Percentiles rank a stretch among this genome's conserved stretches.
phyloP scores from a whole-genome alignment of 2,797 vertebrate genomes.

The Acanthurus lineatus region DNA sequence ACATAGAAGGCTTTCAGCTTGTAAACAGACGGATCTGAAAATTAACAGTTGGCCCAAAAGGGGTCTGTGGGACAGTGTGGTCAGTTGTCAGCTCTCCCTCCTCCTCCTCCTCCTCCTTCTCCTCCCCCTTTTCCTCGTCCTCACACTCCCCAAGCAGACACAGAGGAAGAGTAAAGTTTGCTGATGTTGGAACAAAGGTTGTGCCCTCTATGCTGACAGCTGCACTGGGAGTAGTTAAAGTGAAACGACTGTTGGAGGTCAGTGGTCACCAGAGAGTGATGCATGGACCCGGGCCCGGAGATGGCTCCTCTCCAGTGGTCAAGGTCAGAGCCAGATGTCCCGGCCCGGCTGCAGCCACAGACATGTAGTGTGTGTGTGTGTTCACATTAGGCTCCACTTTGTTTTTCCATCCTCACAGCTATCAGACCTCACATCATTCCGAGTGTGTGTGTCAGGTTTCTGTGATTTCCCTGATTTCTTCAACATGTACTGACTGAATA shows the following conservation, averaged over 20 bases:
- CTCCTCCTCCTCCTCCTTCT: too few relatives aligned
- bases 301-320: constrained; percentile 74
- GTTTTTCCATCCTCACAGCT: constrained; percentile 36
- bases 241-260: constrained; percentile 73
- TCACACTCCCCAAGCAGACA: constrained; percentile 6
- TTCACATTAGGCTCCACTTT: constrained; percentile 36
- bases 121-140: too few relatives aligned
- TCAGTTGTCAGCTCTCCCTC: constrained; percentile 22
- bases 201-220: constrained; percentile 60
- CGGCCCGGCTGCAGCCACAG: constrained; percentile 52
- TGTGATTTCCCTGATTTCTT: background rate
- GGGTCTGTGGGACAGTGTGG: constrained; percentile 27
- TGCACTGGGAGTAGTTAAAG: constrained; percentile 71
- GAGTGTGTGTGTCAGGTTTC: constrained; percentile 12
- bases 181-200: constrained; percentile 71
- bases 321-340: constrained; percentile 81
- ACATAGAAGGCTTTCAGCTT: constrained; percentile 39
- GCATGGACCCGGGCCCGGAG: constrained; percentile 71
- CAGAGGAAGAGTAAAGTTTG: constrained; percentile 62
- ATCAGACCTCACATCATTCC: constrained; percentile 22
- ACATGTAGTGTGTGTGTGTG: constrained; percentile 48
- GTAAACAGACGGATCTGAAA: constrained; percentile 57
- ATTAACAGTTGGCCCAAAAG: constrained; percentile 53
- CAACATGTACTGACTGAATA: background rate
- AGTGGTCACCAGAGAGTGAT: constrained; percentile 75